Base-by-base conservation (phyloP, 2,888 invertebrate species). In the Ormyrus pomaceus region DNA sequence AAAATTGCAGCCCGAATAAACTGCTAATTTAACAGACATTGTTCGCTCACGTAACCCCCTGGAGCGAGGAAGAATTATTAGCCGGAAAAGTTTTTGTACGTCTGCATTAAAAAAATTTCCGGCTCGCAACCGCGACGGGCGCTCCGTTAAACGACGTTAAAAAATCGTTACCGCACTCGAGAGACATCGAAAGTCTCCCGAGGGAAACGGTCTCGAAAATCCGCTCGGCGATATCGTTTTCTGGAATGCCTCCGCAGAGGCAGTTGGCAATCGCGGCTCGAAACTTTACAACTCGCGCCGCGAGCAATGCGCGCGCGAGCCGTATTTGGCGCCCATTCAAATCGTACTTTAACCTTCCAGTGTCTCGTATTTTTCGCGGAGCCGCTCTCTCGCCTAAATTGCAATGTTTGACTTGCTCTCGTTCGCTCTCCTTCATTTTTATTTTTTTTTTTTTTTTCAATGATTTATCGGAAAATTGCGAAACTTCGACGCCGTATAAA, bases 21-120 rank as follows among this genome's bases (percentile, higher is more conserved):
- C n/a, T 46, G 13, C 46, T 56, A 56, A 69, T 69, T 56, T 69
- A 46, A 69, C 58, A 48, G 9, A 48, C 58, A 58, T 70, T 70
- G 61, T 70, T 50, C 5, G 70, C 19, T 59, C 6, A 34, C 19
- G 59, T 11, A 70, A 19, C 5, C 0, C 3, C 2, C 19, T n/a
- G 2, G 19, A 19, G 19, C 13, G 13, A 13, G 13, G 13, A 13
- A 13, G 13, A 13, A 13, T 13, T 13, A 13, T 13, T 13, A 13
- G 13, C 19, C 19, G 1, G 19, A 19, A 19, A 19, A 19, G 19
- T 19, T 19, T 19, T 19, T 19, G 19, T 19, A 2, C 19, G 19
- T 19, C 19, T 2, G 2, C 19, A 2, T 19, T 19, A 19, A 0
- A 19, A 19, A 19, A 19, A 19, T 19, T 19, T 19, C 19, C 19